Conservation (phyloP, 2,888 invertebrate species). For the Lagria hirta region DNA sequence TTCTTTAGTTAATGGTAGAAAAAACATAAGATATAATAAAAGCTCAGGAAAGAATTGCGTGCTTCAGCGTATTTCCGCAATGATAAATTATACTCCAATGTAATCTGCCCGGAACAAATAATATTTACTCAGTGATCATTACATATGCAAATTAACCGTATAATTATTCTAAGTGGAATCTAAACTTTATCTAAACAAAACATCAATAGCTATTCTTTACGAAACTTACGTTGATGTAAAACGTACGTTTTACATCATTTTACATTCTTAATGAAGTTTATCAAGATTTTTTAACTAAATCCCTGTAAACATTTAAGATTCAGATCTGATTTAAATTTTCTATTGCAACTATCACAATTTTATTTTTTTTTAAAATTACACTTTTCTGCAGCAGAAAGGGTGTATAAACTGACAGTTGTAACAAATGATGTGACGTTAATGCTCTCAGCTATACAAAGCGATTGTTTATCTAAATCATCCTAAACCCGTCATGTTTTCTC, state of each 20-base stretch:
- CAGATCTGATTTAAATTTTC: too few species aligned
- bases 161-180: too few species aligned
- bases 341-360: slow-evolving; percentile 10
- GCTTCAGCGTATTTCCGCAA: slow-evolving; percentile 25
- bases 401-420: slow-evolving; percentile 28
- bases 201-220: too few species aligned
- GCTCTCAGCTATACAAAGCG: slow-evolving; percentile 26
- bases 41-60: slow-evolving; percentile 29
- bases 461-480: slow-evolving; percentile 26
- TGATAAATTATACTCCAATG: slow-evolving; percentile 25
- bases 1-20: slow-evolving; percentile 23
- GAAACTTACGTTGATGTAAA: too few species aligned
- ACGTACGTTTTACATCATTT: too few species aligned
- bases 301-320: too few species aligned
- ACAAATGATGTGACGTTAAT: slow-evolving; percentile 27
- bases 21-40: slow-evolving; percentile 27
- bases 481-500: slow-evolving; percentile 15
- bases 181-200: slow-evolving; percentile 1
- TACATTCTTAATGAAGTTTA: too few species aligned
- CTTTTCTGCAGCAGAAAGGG: slow-evolving; percentile 26
- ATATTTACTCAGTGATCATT: slow-evolving; percentile 21
- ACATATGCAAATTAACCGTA: slow-evolving; percentile 7
- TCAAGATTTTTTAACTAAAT: too few species aligned
- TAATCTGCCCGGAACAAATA: slow-evolving; percentile 21
- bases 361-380: too few species aligned